These are phyloP conservation scores for Scrobipalpa costella DNA, from an alignment of 2,888 invertebrate genomes.

Conservation along the genomic window DNA sequence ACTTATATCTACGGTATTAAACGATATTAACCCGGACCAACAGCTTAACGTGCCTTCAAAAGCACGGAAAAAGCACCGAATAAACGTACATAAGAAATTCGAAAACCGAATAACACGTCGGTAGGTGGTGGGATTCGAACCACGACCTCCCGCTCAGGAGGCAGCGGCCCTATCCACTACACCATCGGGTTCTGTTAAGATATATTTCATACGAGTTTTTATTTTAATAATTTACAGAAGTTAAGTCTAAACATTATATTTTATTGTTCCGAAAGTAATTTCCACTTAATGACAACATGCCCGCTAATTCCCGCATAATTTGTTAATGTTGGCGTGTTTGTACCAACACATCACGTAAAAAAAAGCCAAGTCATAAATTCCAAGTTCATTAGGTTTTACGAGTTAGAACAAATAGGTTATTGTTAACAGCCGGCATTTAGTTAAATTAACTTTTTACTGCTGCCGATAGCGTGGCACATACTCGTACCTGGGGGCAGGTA, in stretches of 20 bases:
- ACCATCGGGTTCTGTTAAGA: too few relatives aligned
- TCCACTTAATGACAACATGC: constrained; percentile 6
- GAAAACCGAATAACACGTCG: too few relatives aligned
- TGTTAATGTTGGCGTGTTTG: constrained; percentile 1
- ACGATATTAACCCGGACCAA: too few relatives aligned
- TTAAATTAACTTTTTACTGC: constrained; percentile 46
- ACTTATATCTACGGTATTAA: too few relatives aligned
- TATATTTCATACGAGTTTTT: neutral
- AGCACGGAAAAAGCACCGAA: too few relatives aligned
- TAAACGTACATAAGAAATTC: too few relatives aligned
- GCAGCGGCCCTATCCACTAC: too few relatives aligned
- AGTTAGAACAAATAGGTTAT: constrained; percentile 25
- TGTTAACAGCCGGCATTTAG: constrained; percentile 38
- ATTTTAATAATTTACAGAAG: neutral
- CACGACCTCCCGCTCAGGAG: too few relatives aligned
- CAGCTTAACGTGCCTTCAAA: too few relatives aligned
- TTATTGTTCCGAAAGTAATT: neutral
- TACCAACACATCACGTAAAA: neutral
- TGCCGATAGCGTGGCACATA: constrained; percentile 42
- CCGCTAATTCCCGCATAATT: neutral
- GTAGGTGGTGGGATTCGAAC: too few relatives aligned
- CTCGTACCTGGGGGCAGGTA: neutral
- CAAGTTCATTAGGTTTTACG: constrained; percentile 15
- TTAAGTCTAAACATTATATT: neutral
- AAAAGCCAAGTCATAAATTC: constrained; percentile 11